Evolutionary conservation across 2,888 invertebrate species (phyloP).

Genomic region (Aricia artaxerxes): DNA sequence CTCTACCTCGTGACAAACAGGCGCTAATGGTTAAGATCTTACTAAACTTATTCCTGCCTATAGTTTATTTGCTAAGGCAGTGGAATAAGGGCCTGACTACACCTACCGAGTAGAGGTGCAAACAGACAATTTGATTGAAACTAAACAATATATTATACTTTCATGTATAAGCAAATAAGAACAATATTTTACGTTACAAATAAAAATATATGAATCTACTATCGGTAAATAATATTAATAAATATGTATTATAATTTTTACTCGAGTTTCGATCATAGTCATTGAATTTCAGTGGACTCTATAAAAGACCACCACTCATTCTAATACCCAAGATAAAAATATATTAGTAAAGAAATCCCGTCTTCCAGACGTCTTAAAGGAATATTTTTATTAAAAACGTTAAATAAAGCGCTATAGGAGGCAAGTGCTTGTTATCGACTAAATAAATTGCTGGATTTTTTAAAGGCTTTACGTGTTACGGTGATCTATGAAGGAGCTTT

Average conservation of each 20-base stretch:
- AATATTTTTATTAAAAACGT: conserved; percentile 32
- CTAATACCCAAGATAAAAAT: background rate
- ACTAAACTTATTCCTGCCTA: too few species aligned
- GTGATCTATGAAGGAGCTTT: conserved; percentile 75
- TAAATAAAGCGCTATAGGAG: conserved; percentile 21
- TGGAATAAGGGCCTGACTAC: too few species aligned
- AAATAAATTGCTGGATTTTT: conserved; percentile 77
- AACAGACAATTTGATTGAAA: too few species aligned
- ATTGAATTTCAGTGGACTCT: background rate
- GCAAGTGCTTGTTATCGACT: conserved; percentile 63
- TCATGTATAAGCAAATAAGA: too few species aligned
- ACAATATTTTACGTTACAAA: too few species aligned
- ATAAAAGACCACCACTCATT: background rate
- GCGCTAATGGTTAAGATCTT: conserved; percentile 31
- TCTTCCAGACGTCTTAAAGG: conserved; percentile 9
- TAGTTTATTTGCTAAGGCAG: too few species aligned
- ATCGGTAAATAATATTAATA: too few species aligned
- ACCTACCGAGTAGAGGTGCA: too few species aligned
- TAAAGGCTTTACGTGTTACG: conserved; percentile 73
- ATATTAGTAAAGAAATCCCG: background rate
- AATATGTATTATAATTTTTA: too few species aligned
- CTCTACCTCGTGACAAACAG: conserved; percentile 43
- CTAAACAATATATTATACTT: too few species aligned
- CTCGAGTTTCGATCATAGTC: background rate
- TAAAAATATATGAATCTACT: too few species aligned